Evolutionary conservation across 2,888 invertebrate genomes (phyloP), one percentile per base, ranked within the genome.

Genomic region (Julus scandinavius): DNA sequence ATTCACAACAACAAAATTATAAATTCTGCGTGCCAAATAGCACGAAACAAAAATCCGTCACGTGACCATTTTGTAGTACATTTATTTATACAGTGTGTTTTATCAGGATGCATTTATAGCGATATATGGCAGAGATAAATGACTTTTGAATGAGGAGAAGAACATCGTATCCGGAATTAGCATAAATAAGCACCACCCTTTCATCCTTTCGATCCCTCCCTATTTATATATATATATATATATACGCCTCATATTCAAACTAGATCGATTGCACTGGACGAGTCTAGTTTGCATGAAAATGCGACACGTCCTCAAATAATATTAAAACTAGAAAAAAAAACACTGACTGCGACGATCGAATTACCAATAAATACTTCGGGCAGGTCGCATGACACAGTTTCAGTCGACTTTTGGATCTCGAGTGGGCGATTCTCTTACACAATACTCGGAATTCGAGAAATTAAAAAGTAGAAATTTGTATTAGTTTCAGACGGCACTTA

Each of bases 361-460:
- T 72, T 72, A 72, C 72, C 72, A 29, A 72, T 72, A 72, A 72
- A 72, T 72, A 72, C 72, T 72, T 29, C 20, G 72, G 9, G 29
- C 72, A 29, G 72, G 72, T 72, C 72, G 29, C 7, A 72, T 72
- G 72, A 7, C 72, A 72, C 72, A 63, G n/a, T 72, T 72, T 72
- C 72, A 7, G 17, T 20, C 6, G 29, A 72, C 72, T 63, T 72
- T 72, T 72, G 72, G 29, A 72, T 72, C 72, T 72, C 2, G 72
- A 20, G 72, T 72, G 72, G 11, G 3, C 72, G 20, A 29, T 72
- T 72, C 29, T 72, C 20, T 72, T 29, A 72, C 72, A 72, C 72
- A 72, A 29, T 72, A 72, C 5, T 72, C 72, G 6, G 72, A 11
- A 72, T 7, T 72, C 7, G 7, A 29, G 72, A 72, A 72, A 72